Percentiles rank a stretch among this genome's conserved stretches.
Evolutionary conservation across 92 coral and sea anemone genomes (phyloP).

Genomic region (Palythoa heliodiscus): DNA sequence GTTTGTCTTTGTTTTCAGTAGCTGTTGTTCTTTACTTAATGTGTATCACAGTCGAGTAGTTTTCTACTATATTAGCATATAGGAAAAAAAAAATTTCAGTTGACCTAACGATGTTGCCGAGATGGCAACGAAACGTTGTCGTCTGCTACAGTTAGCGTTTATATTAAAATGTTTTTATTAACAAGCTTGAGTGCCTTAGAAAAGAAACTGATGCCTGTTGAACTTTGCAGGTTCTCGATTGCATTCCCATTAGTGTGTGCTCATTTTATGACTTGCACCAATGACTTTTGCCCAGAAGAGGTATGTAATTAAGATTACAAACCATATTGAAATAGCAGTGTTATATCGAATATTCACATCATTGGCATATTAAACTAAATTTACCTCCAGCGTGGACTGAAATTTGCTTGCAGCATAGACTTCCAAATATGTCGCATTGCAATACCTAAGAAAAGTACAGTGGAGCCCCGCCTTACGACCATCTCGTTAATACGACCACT

Average conservation of each 20-base stretch:
- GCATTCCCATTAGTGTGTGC: conserved; percentile 90
- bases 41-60: no score
- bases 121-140: no score
- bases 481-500: no score
- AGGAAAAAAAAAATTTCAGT: no score
- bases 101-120: no score
- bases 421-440: no score
- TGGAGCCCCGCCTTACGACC: no score
- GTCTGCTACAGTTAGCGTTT: no score
- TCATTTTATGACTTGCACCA: conserved; percentile 94
- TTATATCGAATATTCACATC: not conserved
- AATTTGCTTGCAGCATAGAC: not conserved
- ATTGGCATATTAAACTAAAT: not conserved
- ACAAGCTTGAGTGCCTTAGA: not conserved
- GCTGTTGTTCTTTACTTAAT: no score
- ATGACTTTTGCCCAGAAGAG: conserved; percentile 97
- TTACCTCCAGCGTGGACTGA: not conserved
- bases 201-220: not conserved
- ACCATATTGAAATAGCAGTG: not conserved
- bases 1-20: no score
- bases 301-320: conserved; percentile 36
- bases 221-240: conserved; percentile 64
- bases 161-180: not conserved
- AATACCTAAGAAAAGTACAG: no score
- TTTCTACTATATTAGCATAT: no score